phyloP scores from a whole-genome alignment of 2,797 vertebrate species.

The Distichodus sexfasciatus region DNA sequence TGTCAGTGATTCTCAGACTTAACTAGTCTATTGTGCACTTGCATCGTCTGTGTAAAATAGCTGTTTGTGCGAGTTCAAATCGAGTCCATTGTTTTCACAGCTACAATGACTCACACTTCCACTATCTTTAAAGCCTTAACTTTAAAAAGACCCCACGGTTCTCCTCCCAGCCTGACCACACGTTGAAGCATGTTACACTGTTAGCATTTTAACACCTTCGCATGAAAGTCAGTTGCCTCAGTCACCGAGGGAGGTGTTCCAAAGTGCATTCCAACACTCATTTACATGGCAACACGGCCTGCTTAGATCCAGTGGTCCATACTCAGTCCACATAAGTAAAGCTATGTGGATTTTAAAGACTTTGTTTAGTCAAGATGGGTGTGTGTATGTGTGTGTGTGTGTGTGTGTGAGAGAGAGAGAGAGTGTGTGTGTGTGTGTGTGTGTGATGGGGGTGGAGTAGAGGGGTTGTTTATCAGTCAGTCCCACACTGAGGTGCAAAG shows the following conservation, averaged over 20 bases:
- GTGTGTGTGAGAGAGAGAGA: not conserved
- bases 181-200: not conserved
- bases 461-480: conserved; percentile 29
- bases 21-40: too few species aligned
- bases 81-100: not conserved
- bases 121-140: not conserved
- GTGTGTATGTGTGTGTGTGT: conserved; percentile 1
- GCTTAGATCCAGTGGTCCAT: not conserved
- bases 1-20: too few species aligned
- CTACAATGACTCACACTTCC: conserved; percentile 10
- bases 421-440: not conserved
- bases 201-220: not conserved
- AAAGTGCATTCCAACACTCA: not conserved
- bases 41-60: too few species aligned
- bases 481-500: conserved; percentile 43
- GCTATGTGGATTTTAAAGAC: not conserved
- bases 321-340: not conserved
- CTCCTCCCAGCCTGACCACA: not conserved
- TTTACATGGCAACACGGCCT: not conserved
- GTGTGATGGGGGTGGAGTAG: too few species aligned
- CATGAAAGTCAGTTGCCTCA: not conserved
- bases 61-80: too few species aligned
- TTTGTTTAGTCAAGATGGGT: not conserved
- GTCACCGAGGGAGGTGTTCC: not conserved
- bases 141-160: not conserved